Base-by-base conservation (phyloP, 2,888 invertebrate species). In the Xanthia icteritia region DNA sequence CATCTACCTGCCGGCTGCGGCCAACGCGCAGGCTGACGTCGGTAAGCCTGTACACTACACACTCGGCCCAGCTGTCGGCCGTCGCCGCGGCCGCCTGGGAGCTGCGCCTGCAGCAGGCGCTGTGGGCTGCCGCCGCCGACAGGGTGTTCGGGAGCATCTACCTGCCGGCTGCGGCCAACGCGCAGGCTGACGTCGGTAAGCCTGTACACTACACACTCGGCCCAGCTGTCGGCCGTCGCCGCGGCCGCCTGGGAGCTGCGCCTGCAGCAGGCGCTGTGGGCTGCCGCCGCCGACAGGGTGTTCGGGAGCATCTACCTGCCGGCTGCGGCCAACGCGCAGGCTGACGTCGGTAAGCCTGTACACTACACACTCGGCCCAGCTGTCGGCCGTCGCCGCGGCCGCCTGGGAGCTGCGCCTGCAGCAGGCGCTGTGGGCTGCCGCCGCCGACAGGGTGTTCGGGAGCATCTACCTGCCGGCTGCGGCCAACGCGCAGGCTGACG, bases 361-460 rank as follows among this genome's bases (percentile, higher is more conserved):
- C n/a, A n/a, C n/a, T n/a, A n/a, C n/a, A n/a, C 99, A 99, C 96
- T 98, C 99, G 20, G 98, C 99, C 0, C 99, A 99, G 94, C 97
- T 99, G 86, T 98, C 98, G 0, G 98, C 98, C 93, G 97, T 99
- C 48, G 97, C 98, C 0, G 98, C 99, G 0, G 98, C 98, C 88
- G 98, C 98, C 88, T 99, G 99, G 99, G 99, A 99, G 93, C 98
- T 98, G 88, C 97, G 98, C 0, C 97, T 99, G 71, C 97, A 97
- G 87, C 94, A 96, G 74, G 98, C 98, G 90, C 97, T 99, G n/a
- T 99, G 99, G 99, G 97, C 97, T 31, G 98, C 98, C 91, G 98
- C 99, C 31, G 98, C 98, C 9, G 97, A 76, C 97, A 0, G 98
- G 88, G 98, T 99, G 36, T 98, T 99, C 94, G 98, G 98, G 93